Evolutionary conservation across 2,888 invertebrate genomes (phyloP).

Genomic region (Andrena marginata): DNA sequence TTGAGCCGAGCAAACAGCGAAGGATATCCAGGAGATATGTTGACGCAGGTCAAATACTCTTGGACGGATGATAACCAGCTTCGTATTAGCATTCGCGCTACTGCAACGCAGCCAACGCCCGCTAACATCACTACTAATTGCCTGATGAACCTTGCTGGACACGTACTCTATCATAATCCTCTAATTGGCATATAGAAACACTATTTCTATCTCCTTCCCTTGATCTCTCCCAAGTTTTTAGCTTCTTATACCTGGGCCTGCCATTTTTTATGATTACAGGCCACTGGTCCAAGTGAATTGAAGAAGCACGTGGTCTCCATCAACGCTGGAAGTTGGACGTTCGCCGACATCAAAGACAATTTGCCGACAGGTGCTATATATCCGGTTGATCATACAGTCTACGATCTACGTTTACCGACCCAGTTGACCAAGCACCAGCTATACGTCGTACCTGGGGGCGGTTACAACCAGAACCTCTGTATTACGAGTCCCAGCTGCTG

Average conservation of each 20-base stretch:
- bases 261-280: conserved; percentile 68
- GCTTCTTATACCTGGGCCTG: too few relatives aligned
- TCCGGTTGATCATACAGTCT: conserved; percentile 80
- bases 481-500: conserved; percentile 76
- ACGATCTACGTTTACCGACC: conserved; percentile 85
- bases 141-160: conserved; percentile 88
- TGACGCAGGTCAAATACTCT: conserved; percentile 86
- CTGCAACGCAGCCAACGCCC: conserved; percentile 86
- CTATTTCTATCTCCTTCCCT: too few relatives aligned
- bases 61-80: conserved; percentile 86
- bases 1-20: conserved; percentile 86
- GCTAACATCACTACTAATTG: conserved; percentile 87
- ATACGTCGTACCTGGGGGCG: conserved; percentile 83
- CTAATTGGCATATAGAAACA: not conserved
- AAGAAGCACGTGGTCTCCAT: conserved; percentile 83
- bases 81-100: conserved; percentile 86
- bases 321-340: conserved; percentile 85
- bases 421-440: conserved; percentile 81
- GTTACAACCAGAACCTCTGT: conserved; percentile 86
- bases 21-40: conserved; percentile 86
- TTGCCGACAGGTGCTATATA: conserved; percentile 81
- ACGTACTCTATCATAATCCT: conserved; percentile 82
- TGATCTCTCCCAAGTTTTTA: too few relatives aligned
- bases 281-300: conserved; percentile 80
- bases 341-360: conserved; percentile 80